Evolutionary conservation across 2,888 invertebrate genomes (phyloP).

Genomic region (Cyclophora albipunctata): DNA sequence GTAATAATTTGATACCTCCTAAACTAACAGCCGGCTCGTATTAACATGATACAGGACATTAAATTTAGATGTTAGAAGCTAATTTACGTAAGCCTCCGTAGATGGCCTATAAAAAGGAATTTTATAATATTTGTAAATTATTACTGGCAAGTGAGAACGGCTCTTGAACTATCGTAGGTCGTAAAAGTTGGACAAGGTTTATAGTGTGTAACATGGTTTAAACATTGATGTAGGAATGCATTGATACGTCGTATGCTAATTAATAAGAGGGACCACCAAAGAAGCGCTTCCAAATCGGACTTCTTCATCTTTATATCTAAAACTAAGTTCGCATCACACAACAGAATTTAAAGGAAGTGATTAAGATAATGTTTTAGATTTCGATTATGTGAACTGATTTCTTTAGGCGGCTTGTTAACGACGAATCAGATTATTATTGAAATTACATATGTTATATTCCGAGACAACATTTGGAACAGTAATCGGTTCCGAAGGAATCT

Average conservation of each 20-base stretch:
- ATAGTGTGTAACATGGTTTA: constrained; percentile 23
- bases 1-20: constrained; percentile 28
- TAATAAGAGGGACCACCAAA: constrained; percentile 56
- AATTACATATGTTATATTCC: neutral
- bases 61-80: constrained; percentile 27
- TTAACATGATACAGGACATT: constrained; percentile 36
- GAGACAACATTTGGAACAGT: too few species aligned
- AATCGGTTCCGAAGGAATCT: too few species aligned
- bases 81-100: constrained; percentile 30
- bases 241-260: constrained; percentile 50
- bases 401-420: constrained; percentile 18
- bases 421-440: constrained; percentile 8
- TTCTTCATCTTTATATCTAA: constrained; percentile 23
- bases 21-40: constrained; percentile 27
- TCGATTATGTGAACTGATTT: constrained; percentile 16
- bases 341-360: constrained; percentile 28
- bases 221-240: constrained; percentile 33
- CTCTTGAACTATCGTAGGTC: constrained; percentile 32
- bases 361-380: constrained; percentile 24
- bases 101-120: constrained; percentile 34
- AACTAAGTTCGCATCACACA: constrained; percentile 27
- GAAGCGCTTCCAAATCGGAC: constrained; percentile 27
- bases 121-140: constrained; percentile 43
- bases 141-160: constrained; percentile 29
- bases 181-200: constrained; percentile 46